These are phyloP conservation scores for Camponotus vicinus DNA, from an alignment of 1,140 invertebrate genomes.

Conservation along the genomic window DNA sequence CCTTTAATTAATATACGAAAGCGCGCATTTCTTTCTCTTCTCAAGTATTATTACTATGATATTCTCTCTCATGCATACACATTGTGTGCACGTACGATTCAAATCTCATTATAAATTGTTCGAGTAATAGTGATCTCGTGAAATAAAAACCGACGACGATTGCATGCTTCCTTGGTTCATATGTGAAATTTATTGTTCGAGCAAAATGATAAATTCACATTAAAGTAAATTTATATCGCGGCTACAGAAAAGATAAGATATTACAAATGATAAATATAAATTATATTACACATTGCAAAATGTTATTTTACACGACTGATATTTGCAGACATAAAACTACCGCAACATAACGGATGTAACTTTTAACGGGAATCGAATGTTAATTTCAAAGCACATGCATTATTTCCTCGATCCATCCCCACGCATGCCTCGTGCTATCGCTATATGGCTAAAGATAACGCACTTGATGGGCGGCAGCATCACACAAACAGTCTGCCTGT, in stretches of 20 bases:
- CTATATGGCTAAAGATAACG: conserved; percentile 44
- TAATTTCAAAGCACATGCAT: conserved; percentile 23
- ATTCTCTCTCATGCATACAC: conserved; percentile 22
- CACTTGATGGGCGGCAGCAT: conserved; percentile 16
- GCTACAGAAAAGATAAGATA: conserved; percentile 15
- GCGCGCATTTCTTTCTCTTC: conserved; percentile 4
- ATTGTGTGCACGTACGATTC: neutral
- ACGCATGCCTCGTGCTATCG: conserved; percentile 5
- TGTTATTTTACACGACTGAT: conserved; percentile 12
- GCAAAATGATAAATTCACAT: conserved; percentile 34
- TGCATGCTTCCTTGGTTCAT: conserved; percentile 1
- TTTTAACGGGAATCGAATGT: conserved; percentile 48
- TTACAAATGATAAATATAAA: neutral
- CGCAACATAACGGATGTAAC: conserved; percentile 45
- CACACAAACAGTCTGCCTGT: conserved; percentile 22
- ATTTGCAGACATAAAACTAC: conserved; percentile 23
- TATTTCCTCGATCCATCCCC: conserved; percentile 28
- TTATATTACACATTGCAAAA: neutral
- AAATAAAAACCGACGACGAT: conserved; percentile 51
- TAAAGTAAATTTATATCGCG: conserved; percentile 22
- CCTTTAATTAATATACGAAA: conserved; percentile 41
- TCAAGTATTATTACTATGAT: conserved; percentile 19
- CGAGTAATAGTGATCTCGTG: conserved; percentile 24
- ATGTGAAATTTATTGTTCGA: conserved; percentile 21
- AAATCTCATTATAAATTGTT: conserved; percentile 55